These are phyloP conservation scores for Polymixis lichenea DNA, from an alignment of 2,888 invertebrate genomes.

Conservation along the genomic window DNA sequence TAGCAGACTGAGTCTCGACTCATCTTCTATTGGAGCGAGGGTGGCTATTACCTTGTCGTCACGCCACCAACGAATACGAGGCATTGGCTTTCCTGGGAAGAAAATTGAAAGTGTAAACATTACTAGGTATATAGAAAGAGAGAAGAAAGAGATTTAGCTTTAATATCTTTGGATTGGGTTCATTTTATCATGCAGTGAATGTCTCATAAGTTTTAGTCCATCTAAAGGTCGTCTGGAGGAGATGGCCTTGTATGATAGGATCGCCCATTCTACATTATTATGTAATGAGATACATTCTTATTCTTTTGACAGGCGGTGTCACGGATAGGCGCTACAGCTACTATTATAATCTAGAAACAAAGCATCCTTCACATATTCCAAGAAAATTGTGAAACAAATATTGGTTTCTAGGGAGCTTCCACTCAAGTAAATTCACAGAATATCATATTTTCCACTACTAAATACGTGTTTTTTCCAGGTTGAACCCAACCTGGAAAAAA, in stretches of 20 bases:
- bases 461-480: too few relatives aligned
- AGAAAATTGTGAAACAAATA: neutral
- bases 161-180: neutral
- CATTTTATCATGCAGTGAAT: neutral
- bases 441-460: too few relatives aligned
- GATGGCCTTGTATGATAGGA: neutral
- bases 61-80: slow-evolving; percentile 87
- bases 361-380: neutral
- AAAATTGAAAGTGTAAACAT: neutral
- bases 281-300: neutral
- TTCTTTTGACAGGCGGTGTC: neutral
- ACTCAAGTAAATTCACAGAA: too few relatives aligned
- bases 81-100: slow-evolving; percentile 85
- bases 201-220: neutral
- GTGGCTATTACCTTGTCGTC: slow-evolving; percentile 86
- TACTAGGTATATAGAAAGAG: neutral
- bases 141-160: neutral
- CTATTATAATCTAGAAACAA: neutral
- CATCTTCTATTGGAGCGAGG: slow-evolving; percentile 82
- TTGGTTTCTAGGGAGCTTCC: neutral
- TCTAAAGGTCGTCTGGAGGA: neutral
- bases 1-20: slow-evolving; percentile 78
- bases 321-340: too few relatives aligned
- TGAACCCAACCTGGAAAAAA: too few relatives aligned
- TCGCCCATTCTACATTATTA: neutral